Evolutionary conservation across 2,113 vertebrate genomes (phyloP).

Genomic region (Upupa epops): DNA sequence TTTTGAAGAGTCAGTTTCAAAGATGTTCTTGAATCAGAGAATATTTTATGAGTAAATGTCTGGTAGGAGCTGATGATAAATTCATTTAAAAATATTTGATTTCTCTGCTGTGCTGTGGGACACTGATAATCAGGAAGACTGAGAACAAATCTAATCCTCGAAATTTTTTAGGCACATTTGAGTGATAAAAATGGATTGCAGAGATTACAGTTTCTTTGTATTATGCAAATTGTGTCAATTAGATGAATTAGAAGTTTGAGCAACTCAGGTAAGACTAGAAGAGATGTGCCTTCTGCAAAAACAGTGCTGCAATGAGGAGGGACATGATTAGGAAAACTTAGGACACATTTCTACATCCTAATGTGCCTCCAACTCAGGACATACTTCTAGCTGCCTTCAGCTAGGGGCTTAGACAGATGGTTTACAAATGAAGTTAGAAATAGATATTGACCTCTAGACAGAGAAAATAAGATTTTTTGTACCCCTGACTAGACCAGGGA

Average conservation of each 20-base stretch:
- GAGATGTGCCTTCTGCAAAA: background rate
- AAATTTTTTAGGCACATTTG: conserved; percentile 17
- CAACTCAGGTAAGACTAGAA: background rate
- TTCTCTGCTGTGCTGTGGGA: background rate
- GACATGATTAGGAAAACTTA: background rate
- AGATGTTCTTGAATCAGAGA: conserved; percentile 8
- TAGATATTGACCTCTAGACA: background rate
- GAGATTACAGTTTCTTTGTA: background rate
- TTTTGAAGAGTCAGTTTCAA: conserved; percentile 40
- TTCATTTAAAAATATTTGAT: conserved; percentile 22
- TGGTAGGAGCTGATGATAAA: conserved; percentile 1
- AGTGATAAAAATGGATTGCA: conserved; percentile 35
- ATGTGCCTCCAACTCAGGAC: background rate
- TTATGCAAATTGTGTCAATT: background rate
- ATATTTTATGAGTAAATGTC: conserved; percentile 18
- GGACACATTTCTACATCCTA: too few relatives aligned
- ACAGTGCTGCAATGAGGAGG: background rate
- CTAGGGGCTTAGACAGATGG: background rate
- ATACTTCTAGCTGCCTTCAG: background rate
- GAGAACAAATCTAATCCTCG: conserved; percentile 11
- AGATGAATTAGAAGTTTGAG: background rate
- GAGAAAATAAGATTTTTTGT: background rate
- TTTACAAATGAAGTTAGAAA: background rate
- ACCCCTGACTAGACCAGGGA: background rate
- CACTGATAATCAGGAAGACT: background rate